A percentile compares a stretch with the other conserved stretches of the same genome.
These are phyloP conservation scores for Lutjanus campechanus DNA, from an alignment of 2,797 vertebrate genomes.

Conservation along the genomic window DNA sequence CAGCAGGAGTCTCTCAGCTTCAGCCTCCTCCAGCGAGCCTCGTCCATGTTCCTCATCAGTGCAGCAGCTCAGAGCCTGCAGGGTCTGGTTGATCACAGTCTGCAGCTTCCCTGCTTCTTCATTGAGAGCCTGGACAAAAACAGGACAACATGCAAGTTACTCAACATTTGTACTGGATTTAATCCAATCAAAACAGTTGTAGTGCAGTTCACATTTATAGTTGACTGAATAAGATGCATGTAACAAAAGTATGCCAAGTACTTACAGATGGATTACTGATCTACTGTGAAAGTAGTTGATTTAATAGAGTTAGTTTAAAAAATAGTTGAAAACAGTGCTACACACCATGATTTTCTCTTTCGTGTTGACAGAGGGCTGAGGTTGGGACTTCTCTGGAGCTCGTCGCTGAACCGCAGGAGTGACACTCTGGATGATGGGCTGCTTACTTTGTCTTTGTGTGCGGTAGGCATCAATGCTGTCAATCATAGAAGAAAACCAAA, in stretches of 20 bases:
- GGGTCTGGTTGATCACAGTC: constrained; percentile 86
- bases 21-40: constrained; percentile 88
- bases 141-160: neutral
- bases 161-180: neutral
- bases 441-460: constrained; percentile 77
- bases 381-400: constrained; percentile 50
- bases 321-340: neutral
- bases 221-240: neutral
- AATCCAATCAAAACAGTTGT: neutral
- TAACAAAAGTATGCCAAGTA: neutral
- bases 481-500: constrained; percentile 14
- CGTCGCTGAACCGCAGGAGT: constrained; percentile 68
- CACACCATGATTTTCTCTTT: constrained; percentile 84
- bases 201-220: neutral
- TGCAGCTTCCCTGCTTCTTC: constrained; percentile 85
- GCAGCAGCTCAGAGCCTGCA: constrained; percentile 88
- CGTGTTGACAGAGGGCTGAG: constrained; percentile 63
- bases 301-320: neutral
- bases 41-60: constrained; percentile 87
- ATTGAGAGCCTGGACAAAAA: constrained; percentile 76
- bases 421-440: constrained; percentile 59
- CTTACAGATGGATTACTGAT: neutral
- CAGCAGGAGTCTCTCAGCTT: constrained; percentile 88
- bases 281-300: neutral
- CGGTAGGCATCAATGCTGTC: constrained; percentile 86